Base-by-base conservation (phyloP, 2,797 vertebrate species). In the Acestrorhynchus altus region DNA sequence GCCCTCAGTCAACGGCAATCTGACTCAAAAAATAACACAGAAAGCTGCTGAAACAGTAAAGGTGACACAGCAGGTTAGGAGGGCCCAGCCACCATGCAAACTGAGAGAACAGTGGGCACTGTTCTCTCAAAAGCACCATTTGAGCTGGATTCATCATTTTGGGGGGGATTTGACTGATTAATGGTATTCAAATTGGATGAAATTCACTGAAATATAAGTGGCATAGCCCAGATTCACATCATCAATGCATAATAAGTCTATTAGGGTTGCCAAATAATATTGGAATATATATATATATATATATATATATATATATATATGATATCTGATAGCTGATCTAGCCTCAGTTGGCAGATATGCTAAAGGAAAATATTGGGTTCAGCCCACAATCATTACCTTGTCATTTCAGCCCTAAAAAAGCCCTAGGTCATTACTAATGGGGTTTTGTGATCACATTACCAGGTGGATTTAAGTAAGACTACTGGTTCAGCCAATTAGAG, bases 1-100 rank as follows among this genome's bases (percentile, higher is more conserved):
- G 87, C 83, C 74, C 83, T 88, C 78, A 86, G 87, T 77, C 73
- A 83, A 63, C 77, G 77, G 83, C 83, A 85, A 88, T 90, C 87
- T 85, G 83, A 86, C 87, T 85, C 83, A 81, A 63, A 82, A 69
- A 57, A 77, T 56, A 31, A 78, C 26, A 74, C 76, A 26, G 35
- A 74, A 60, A 63, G 79, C 72, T 78, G 67, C 42, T 67, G 51
- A 59, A 40, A 64, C 76, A 47, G 76, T 63, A 72, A 63, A 59
- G 56, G 42, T 74, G 64, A 67, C 20, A 49, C 28, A 49, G 66
- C 60, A 22, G 67, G 59, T 40, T 52, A 59, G 65, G 74, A 78
- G 64, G 65, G 78, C 11, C 40, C 59, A 51, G 52, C 70, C 64
- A 61, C 73, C 68, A 49, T 56, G 66, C 47, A n/a, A 35, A 6